These are phyloP conservation scores for Tokudaia tokunoshimensis DNA, from an alignment of 2,797 vertebrate species.

Conservation along the genomic window DNA sequence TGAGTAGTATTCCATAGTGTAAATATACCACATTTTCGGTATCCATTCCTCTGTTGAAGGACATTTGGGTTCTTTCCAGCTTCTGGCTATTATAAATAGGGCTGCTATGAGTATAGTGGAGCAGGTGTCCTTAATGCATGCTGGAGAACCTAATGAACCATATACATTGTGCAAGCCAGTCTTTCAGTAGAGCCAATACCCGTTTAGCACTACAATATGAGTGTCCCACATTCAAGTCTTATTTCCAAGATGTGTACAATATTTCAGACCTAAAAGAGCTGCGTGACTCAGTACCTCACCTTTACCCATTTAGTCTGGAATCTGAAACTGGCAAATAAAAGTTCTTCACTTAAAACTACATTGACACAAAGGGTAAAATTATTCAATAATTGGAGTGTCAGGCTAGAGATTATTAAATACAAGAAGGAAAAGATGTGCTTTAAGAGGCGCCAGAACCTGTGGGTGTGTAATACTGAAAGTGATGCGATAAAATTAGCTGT, in stretches of 20 bases:
- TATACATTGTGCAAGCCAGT: background rate
- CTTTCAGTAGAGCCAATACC: background rate
- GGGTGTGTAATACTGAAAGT: conserved; percentile 68
- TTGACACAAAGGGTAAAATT: conserved; percentile 45
- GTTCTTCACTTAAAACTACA: conserved; percentile 33
- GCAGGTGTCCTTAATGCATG: too few relatives aligned
- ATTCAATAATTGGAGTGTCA: conserved; percentile 49
- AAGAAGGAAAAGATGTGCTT: conserved; percentile 58
- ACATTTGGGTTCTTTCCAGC: too few relatives aligned
- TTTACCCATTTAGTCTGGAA: background rate
- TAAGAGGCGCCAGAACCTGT: conserved; percentile 65
- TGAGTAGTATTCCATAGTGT: too few relatives aligned
- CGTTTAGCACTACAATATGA: background rate
- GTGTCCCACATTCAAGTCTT: background rate
- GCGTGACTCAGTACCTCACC: background rate
- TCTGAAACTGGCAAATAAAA: conserved; percentile 34
- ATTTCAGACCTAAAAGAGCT: conserved; percentile 38
- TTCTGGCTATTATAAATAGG: too few relatives aligned
- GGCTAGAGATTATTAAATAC: conserved; percentile 73
- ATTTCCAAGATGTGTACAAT: background rate
- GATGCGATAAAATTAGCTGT: conserved; percentile 81
- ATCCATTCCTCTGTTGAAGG: too few relatives aligned
- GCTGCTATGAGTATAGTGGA: too few relatives aligned
- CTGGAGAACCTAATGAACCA: background rate
- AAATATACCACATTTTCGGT: too few relatives aligned